phyloP scores from a whole-genome alignment of 1,140 invertebrate genomes.

The Nasonia giraulti region DNA sequence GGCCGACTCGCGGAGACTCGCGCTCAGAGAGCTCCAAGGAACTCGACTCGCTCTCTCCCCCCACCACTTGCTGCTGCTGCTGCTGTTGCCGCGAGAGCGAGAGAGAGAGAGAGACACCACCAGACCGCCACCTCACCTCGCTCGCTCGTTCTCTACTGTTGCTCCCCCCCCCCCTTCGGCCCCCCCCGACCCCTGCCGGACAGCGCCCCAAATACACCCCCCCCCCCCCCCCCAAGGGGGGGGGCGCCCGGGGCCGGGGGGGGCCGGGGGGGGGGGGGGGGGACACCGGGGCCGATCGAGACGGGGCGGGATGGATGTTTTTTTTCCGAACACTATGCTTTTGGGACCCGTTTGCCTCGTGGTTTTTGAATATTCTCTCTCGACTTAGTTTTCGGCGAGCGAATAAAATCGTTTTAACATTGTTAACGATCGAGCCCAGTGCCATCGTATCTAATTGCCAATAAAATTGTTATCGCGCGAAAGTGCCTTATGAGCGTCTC shows the following conservation, averaged over 20 bases:
- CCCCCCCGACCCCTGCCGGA: not conserved
- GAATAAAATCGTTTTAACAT: not conserved
- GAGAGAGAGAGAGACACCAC: not conserved
- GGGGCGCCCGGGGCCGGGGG: too few relatives aligned
- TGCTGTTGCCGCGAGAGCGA: not conserved
- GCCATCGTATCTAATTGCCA: too few relatives aligned
- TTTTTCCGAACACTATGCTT: not conserved
- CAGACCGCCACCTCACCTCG: not conserved
- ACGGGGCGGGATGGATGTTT: not conserved
- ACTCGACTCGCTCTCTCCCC: slow-evolving; percentile 12
- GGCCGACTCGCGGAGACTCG: slow-evolving; percentile 47
- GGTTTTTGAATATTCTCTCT: not conserved
- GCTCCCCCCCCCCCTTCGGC: not conserved
- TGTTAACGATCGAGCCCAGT: not conserved
- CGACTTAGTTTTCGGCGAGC: too few relatives aligned
- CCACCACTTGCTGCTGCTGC: not conserved
- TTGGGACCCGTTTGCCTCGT: not conserved
- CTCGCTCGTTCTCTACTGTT: not conserved
- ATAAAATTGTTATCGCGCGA: too few relatives aligned
- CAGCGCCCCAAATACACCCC: not conserved
- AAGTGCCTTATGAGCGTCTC: not conserved
- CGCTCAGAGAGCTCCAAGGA: not conserved
- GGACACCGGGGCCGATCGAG: not conserved
- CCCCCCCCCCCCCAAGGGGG: too few relatives aligned
- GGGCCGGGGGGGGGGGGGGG: not conserved